Evolutionary conservation across 2,797 vertebrate genomes (phyloP).

Genomic region (Acrocephalus scirpaceus): DNA sequence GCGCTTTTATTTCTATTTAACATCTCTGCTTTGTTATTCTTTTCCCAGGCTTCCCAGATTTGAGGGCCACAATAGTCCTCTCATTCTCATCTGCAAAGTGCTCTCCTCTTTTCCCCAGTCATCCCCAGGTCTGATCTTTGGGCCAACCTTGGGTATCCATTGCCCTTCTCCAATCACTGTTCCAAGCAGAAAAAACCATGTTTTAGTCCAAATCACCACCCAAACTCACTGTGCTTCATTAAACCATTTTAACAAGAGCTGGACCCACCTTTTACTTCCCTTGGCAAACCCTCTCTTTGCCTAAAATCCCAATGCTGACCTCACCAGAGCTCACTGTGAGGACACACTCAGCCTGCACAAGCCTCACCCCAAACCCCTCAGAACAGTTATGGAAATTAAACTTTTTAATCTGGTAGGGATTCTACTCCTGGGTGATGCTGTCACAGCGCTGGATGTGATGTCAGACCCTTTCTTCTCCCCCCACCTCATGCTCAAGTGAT

Average conservation of each 20-base stretch:
- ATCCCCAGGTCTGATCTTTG: not conserved
- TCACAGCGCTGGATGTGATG: too few relatives aligned
- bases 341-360: not conserved
- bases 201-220: not conserved
- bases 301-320: not conserved
- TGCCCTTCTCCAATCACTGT: not conserved
- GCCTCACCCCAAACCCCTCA: not conserved
- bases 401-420: too few relatives aligned
- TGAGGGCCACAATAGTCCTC: not conserved
- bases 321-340: not conserved
- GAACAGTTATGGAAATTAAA: not conserved
- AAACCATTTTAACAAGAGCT: not conserved
- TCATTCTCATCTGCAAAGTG: not conserved
- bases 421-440: too few relatives aligned
- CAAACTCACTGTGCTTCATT: not conserved
- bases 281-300: not conserved
- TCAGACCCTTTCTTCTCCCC: too few relatives aligned
- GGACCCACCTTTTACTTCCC: not conserved
- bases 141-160: not conserved
- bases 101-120: not conserved
- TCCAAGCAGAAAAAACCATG: not conserved
- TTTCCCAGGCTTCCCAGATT: not conserved
- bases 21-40: constrained; percentile 1
- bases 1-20: not conserved
- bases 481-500: too few relatives aligned